Base-by-base conservation (phyloP, 2,888 invertebrate genomes). In the Apodemia zela region DNA sequence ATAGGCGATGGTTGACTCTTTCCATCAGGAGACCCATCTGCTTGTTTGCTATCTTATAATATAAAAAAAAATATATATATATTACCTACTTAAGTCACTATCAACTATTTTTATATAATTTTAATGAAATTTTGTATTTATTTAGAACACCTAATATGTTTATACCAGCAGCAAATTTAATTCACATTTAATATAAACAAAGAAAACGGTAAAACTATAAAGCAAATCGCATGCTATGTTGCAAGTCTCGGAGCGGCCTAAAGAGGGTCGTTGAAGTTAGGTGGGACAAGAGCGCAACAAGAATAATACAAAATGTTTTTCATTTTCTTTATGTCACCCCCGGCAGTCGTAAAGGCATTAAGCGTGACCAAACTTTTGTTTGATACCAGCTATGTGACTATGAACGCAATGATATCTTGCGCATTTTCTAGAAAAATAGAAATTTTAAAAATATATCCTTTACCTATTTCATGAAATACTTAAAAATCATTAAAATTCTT, bases 261-360 rank as follows among this genome's bases (percentile, higher is more conserved):
- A 69, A 69, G 83, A 81, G 85, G 85, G 85, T 84, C 77, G 87
- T 80, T 79, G 79, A 88, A 89, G 85, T 88, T 87, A 80, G 84
- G 84, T 86, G 87, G 81, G 82, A 75, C 79, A 87, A 89, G 84
- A 87, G 89, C 90, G 87, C 91, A 92, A 91, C 91, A 92, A 92
- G 92, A 92, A 92, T 92, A 92, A 92, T 91, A 92, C 91, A 92
- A 92, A 94, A 94, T 95, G 95, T 95, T 95, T 95, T 96, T 95
- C 95, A 96, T 96, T 96, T 95, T 95, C 95, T 95, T 95, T 95
- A 95, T 95, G 94, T 95, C 94, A 95, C 95, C 95, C 95, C 88
- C 93, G 95, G 93, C 93, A 94, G 94, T 95, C 95, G 94, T 96
- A 95, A 95, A 95, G 93, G 95, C 95, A 95, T 96, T 96, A 95